Percentiles rank a stretch among this genome's conserved stretches.
Conservation (phyloP, 2,888 invertebrate genomes). For the Petrolisthes manimaculis region DNA sequence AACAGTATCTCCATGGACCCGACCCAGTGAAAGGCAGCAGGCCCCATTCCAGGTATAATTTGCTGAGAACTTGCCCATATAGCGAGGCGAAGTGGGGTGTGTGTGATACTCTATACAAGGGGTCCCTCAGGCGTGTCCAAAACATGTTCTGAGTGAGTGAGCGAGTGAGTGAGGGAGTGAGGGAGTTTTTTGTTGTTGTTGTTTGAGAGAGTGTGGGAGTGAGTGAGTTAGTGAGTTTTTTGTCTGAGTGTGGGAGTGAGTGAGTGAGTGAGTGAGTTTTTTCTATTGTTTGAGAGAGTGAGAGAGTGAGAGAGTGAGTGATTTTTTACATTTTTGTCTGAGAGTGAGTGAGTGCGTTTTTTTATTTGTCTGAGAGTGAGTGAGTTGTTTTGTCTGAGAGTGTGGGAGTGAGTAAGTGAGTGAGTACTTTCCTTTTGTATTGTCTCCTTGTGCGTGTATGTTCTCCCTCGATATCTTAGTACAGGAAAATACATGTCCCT, state of each 20-base stretch:
- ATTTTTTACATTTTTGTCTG: neutral
- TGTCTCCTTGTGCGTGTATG: constrained; percentile 1
- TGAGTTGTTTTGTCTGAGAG: constrained; percentile 22
- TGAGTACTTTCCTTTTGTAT: neutral
- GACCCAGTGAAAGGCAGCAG: neutral
- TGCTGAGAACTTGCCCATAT: neutral
- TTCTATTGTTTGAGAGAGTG: too few species aligned
- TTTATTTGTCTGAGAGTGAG: neutral
- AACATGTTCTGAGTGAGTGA: too few species aligned
- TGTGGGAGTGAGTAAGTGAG: constrained; percentile 31
- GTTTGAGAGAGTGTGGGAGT: too few species aligned
- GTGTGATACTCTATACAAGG: too few species aligned
- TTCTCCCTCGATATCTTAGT: neutral
- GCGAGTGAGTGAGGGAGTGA: too few species aligned
- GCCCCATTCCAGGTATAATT: neutral
- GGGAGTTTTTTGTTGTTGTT: too few species aligned
- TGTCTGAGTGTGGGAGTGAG: too few species aligned
- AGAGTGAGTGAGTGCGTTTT: neutral
- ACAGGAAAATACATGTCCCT: neutral
- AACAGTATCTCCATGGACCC: neutral
- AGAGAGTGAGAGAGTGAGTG: constrained; percentile 1
- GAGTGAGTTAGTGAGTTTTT: too few species aligned
- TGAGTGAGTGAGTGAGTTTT: too few species aligned
- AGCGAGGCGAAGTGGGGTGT: neutral
- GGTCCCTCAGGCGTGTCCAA: too few species aligned